Conservation (phyloP, 2,888 invertebrate genomes). For the Drosophila percnosoma region DNA sequence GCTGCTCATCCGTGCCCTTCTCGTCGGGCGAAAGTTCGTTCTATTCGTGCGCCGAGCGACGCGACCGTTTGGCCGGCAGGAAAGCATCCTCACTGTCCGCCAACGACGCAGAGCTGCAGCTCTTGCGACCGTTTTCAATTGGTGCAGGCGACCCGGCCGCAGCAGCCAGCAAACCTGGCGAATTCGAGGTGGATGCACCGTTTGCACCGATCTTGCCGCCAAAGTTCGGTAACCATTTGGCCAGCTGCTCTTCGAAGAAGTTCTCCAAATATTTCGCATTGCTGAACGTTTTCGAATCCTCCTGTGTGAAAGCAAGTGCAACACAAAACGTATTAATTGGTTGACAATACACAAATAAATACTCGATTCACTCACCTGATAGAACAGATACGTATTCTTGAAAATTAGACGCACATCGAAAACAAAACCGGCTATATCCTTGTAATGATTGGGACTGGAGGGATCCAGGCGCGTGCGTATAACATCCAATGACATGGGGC, state of each 20-base stretch:
- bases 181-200: slow-evolving; percentile 68
- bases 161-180: slow-evolving; percentile 61
- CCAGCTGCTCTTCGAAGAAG: slow-evolving; percentile 92
- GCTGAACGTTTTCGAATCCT: slow-evolving; percentile 90
- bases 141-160: slow-evolving; percentile 70
- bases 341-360: background rate
- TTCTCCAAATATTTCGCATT: slow-evolving; percentile 93
- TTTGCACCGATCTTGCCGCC: slow-evolving; percentile 82
- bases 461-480: slow-evolving; percentile 93
- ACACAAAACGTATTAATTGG: slow-evolving; percentile 32
- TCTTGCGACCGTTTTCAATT: slow-evolving; percentile 79
- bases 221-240: slow-evolving; percentile 92
- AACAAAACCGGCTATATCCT: slow-evolving; percentile 90
- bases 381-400: slow-evolving; percentile 93
- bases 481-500: slow-evolving; percentile 93
- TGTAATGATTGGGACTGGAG: slow-evolving; percentile 90
- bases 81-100: slow-evolving; percentile 80
- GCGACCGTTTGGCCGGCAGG: slow-evolving; percentile 82
- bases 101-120: slow-evolving; percentile 72
- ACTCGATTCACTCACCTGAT: slow-evolving; percentile 87
- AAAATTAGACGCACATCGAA: slow-evolving; percentile 94
- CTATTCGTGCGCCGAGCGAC: slow-evolving; percentile 82
- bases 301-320: slow-evolving; percentile 85
- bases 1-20: slow-evolving; percentile 48
- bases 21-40: slow-evolving; percentile 70